phyloP scores from a whole-genome alignment of 2,113 vertebrate species.

The Megaceryle maxima region DNA sequence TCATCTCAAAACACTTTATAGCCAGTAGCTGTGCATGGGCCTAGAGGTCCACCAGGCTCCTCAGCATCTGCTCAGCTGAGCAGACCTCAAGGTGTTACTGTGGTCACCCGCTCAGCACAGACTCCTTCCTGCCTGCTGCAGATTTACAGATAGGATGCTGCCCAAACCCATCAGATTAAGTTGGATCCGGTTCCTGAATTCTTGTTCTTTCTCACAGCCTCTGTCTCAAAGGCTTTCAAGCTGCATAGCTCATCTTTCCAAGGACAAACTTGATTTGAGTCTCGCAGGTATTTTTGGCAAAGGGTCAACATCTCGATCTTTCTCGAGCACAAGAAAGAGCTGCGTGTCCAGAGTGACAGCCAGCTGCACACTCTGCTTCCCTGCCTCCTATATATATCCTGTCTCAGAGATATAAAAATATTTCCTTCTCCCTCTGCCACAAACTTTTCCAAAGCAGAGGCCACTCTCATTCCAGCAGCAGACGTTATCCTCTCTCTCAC shows the following conservation, averaged over 20 bases:
- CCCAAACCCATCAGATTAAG: neutral
- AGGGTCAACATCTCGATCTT: neutral
- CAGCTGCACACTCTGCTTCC: neutral
- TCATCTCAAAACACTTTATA: neutral
- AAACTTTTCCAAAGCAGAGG: neutral
- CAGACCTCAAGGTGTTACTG: neutral
- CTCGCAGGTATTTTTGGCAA: neutral
- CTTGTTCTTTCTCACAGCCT: neutral
- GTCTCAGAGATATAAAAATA: neutral
- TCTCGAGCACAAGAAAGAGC: neutral
- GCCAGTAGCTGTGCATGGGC: neutral
- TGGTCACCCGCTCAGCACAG: rapidly evolving
- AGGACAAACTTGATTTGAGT: neutral
- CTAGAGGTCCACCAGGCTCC: neutral
- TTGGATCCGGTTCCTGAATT: neutral
- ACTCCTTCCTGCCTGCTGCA: neutral
- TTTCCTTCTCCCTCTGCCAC: neutral
- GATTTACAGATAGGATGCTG: neutral
- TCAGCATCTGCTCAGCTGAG: neutral
- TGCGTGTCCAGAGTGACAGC: neutral
- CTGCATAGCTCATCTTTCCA: neutral
- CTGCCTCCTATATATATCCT: neutral
- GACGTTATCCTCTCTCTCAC: neutral
- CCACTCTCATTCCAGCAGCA: neutral
- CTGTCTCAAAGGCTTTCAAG: neutral